phyloP scores from a whole-genome alignment of 2,888 invertebrate species.

The Hofmannophila pseudospretella region DNA sequence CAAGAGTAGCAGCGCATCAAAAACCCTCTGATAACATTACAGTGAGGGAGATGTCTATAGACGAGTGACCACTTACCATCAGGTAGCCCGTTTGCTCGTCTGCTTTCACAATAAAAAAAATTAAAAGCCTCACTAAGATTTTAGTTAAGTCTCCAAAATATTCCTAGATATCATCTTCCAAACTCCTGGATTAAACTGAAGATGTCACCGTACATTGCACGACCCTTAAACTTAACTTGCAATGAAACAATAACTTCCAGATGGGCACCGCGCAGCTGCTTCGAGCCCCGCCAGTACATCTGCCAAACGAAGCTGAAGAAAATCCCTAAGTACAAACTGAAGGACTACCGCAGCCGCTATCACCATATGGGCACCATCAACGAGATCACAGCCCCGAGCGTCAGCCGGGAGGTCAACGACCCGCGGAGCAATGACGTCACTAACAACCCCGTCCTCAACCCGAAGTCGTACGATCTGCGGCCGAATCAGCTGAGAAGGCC shows the following conservation, averaged over 20 bases:
- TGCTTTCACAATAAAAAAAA: no score
- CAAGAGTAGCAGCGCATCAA: no score
- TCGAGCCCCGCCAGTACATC: slow-evolving; percentile 81
- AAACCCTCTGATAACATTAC: no score
- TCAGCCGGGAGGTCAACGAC: slow-evolving; percentile 55
- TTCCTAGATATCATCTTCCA: no score
- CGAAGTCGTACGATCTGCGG: slow-evolving; percentile 57
- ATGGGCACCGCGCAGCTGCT: slow-evolving; percentile 83
- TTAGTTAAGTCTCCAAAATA: no score
- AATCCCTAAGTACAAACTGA: slow-evolving; percentile 64
- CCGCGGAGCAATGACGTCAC: slow-evolving; percentile 54
- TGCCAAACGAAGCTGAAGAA: slow-evolving; percentile 81
- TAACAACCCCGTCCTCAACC: slow-evolving; percentile 42
- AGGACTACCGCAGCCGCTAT: slow-evolving; percentile 65
- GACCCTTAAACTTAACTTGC: no score
- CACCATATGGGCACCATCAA: slow-evolving; percentile 71
- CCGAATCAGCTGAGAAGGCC: slow-evolving; percentile 33
- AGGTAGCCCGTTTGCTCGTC: no score
- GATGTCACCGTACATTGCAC: no score
- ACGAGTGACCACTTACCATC: no score
- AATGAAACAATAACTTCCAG: slow-evolving; percentile 35
- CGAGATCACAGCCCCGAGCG: slow-evolving; percentile 71
- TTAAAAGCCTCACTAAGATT: no score
- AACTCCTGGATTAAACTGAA: no score
- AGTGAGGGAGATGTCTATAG: no score